Evolutionary conservation across 2,888 invertebrate genomes (phyloP), one percentile per base, ranked within the genome.

Genomic region (Phrixothrix hirtus): DNA sequence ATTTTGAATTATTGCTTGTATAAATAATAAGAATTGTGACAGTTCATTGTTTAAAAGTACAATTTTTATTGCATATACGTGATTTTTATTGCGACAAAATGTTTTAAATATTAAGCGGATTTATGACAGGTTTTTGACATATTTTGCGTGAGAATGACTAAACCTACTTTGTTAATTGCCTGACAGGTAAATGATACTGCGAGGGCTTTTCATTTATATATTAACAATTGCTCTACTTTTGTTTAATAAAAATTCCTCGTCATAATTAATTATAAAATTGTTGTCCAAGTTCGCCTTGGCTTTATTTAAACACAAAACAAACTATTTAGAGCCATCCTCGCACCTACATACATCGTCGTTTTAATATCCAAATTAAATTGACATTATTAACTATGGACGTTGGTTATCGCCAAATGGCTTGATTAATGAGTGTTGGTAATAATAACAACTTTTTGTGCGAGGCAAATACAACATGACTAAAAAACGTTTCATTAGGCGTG

Each of bases 401-500:
- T 42, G 12, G 37, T 32, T 44, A 50, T 44, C 16, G 21, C 36
- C 44, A 44, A 39, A 51, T 44, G 38, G 36, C 15, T 50, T 50
- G 50, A 50, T 50, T 50, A 50, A 44, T 39, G 50, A 44, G 37
- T 30, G 37, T 36, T 38, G 15, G 34, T 38, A 39, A 39, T 39
- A 39, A 36, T 36, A 36, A 36, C 12, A 12, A 31, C 31, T 48
- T 48, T 47, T 51, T 38, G 38, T 38, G 38, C 51, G 38, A 38
- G 34, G 13, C 32, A 15, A 43, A 10, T 41, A 44, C 38, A 39
- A 37, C 34, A 45, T 45, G 39, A 45, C 44, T 44, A 51, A 51
- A 51, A 47, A 51, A 41, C 29, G 52, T 47, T 52, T 47, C 60
- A 57, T 62, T 59, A 60, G 55, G 48, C 55, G 44, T 58, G 59